Evolutionary conservation across 2,888 invertebrate genomes (phyloP), one percentile per base, ranked within the genome.

Genomic region (Sturmia bella): DNA sequence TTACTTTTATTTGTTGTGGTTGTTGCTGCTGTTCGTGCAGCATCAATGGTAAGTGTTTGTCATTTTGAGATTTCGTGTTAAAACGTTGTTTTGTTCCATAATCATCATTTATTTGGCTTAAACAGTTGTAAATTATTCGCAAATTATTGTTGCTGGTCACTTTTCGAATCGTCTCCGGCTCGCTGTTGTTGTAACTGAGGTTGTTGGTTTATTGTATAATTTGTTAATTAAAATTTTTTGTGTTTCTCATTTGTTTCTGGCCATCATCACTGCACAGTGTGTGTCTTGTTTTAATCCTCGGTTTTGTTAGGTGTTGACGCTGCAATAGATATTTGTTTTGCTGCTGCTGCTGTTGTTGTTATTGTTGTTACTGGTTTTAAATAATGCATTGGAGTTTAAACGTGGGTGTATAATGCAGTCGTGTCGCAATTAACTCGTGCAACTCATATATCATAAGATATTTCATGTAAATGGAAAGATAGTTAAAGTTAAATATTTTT

Each of bases 91-190:
- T 78, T 70, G 59, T 78, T 70, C 70, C 78, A 75, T 78, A 78
- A 82, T 78, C 78, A 78, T 82, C 78, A 82, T 82, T 82, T 78
- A 75, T 82, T 82, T 74, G 70, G 66, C 70, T 82, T 78, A 82
- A 82, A 78, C 78, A 74, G 82, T 82, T 82, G 82, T 82, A 82
- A 82, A 82, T 82, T 82, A 70, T 82, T 66, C 78, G 74, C 74
- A 74, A 82, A 70, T 50, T 76, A 59, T 61, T 70, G 59, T 74
- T 70, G 41, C 43, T 79, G 41, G 27, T 12, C 50, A 69, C 61
- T 45, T 69, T 76, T 70, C 52, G 27, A n/a, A n/a, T 59, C 24
- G 45, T 73, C 66, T 52, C n/a, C 7, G 41, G 13, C 43, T 37
- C 56, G 54, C 21, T 43, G 43, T 43, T 54, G 41, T 11, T 75